A percentile compares a stretch with the other conserved stretches of the same genome.
These are phyloP conservation scores for Limnodromus scolopaceus DNA, from an alignment of 2,797 vertebrate species.

Conservation along the genomic window DNA sequence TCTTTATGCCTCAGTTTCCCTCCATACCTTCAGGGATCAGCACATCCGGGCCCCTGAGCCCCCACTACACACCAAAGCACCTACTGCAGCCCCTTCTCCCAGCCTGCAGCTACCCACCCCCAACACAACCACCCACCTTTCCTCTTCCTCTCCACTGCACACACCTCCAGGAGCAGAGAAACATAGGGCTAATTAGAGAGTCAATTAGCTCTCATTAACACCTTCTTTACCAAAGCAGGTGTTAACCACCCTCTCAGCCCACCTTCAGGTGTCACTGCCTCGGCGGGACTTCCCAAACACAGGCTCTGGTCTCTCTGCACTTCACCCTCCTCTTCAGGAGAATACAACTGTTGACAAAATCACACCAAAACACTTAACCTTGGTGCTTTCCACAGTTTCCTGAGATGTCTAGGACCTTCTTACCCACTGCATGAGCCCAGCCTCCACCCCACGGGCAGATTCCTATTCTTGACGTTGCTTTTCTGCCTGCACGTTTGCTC, in stretches of 20 bases:
- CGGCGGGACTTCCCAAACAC: not conserved
- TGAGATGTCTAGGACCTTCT: not conserved
- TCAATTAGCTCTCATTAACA: not conserved
- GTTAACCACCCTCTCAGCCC: not conserved
- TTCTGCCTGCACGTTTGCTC: fast-evolving
- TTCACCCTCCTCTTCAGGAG: not conserved
- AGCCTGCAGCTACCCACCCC: fast-evolving
- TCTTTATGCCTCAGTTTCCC: not conserved
- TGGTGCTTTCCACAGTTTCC: not conserved
- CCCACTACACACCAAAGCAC: not conserved
- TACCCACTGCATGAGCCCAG: not conserved
- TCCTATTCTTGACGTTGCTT: not conserved
- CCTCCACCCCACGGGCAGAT: not conserved
- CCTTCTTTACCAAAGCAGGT: not conserved
- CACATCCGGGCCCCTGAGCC: not conserved
- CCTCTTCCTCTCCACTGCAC: not conserved
- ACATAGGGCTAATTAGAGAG: not conserved
- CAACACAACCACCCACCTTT: not conserved
- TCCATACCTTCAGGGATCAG: not conserved
- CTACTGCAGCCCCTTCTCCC: not conserved
- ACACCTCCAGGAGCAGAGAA: not conserved
- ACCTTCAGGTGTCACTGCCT: not conserved
- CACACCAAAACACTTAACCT: not conserved
- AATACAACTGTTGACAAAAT: fast-evolving
- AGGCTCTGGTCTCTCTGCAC: not conserved